Evolutionary conservation across 2,113 vertebrate species (phyloP).

Genomic region (Alouatta palliata): DNA sequence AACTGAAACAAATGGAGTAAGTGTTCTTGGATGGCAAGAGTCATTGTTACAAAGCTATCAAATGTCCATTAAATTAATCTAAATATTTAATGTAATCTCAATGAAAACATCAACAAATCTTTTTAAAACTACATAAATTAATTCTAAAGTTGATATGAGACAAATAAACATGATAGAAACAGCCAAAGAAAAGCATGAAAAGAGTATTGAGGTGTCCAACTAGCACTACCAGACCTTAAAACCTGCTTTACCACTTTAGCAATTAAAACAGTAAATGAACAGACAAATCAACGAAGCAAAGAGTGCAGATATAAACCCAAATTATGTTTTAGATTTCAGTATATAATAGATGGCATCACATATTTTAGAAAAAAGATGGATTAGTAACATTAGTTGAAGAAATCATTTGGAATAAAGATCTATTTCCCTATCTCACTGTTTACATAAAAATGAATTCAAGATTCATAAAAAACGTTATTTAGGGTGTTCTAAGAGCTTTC

Average conservation of each 20-base stretch:
- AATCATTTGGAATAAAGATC: not conserved
- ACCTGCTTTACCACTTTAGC: not conserved
- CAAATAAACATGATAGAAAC: not conserved
- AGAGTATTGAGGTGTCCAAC: not conserved
- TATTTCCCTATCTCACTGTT: not conserved
- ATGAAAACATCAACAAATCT: not conserved
- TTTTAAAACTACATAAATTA: not conserved
- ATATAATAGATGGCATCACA: not conserved
- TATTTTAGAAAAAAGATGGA: not conserved
- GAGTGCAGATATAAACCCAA: not conserved
- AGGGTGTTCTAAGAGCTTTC: too few species aligned
- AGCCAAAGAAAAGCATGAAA: not conserved
- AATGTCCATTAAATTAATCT: not conserved
- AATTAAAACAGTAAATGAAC: not conserved
- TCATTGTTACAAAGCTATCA: not conserved
- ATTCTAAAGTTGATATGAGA: not conserved
- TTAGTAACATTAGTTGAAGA: not conserved
- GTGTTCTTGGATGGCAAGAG: not conserved
- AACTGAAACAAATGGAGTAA: not conserved
- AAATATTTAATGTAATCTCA: not conserved
- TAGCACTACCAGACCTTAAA: not conserved
- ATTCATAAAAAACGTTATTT: too few species aligned
- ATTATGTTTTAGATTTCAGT: not conserved
- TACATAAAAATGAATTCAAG: not conserved
- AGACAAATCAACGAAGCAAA: not conserved